Evolutionary conservation across 2,797 vertebrate genomes (phyloP).

Genomic region (Eospalax fontanierii): DNA sequence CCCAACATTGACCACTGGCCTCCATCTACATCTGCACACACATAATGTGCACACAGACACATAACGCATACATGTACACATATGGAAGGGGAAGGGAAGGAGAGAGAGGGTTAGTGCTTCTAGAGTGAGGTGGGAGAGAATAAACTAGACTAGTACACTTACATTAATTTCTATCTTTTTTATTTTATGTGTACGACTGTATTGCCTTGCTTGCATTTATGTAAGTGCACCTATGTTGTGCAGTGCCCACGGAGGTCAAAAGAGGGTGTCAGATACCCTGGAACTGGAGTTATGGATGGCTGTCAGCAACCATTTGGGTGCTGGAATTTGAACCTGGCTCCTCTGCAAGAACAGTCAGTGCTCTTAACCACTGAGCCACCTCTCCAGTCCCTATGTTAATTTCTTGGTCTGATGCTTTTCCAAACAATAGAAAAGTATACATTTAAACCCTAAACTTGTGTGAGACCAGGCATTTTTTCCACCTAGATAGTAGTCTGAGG

Average conservation of each 20-base stretch:
- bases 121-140: background rate
- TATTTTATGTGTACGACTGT: too few relatives aligned
- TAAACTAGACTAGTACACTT: background rate
- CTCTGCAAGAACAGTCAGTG: too few relatives aligned
- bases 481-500: background rate
- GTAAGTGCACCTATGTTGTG: too few relatives aligned
- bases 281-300: too few relatives aligned
- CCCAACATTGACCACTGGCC: background rate
- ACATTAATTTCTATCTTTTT: background rate
- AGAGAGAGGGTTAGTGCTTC: background rate
- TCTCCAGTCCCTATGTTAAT: too few relatives aligned
- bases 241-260: too few relatives aligned
- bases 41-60: background rate
- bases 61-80: background rate
- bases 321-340: too few relatives aligned
- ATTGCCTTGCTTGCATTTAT: too few relatives aligned
- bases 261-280: too few relatives aligned
- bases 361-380: too few relatives aligned
- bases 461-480: background rate
- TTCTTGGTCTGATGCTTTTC: background rate
- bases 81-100: background rate
- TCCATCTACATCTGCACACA: background rate
- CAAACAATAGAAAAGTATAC: conserved; percentile 21
- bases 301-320: too few relatives aligned
- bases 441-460: background rate